Evolutionary conservation across 2,113 vertebrate species (phyloP).

Genomic region (Astatoreochromis straeleni): DNA sequence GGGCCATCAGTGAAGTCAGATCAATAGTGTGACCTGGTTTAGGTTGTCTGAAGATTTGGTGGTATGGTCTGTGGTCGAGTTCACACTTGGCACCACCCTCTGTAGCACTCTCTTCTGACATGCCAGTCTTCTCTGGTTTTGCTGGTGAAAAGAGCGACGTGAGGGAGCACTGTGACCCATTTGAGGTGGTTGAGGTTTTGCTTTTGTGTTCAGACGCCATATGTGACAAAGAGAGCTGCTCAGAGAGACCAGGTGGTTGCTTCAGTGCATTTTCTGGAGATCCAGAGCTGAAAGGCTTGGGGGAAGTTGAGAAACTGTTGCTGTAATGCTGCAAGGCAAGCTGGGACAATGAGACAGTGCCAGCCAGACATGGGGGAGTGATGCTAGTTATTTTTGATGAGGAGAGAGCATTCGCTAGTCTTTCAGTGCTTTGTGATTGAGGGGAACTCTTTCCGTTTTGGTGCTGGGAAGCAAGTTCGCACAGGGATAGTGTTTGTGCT

Average conservation of each 20-base stretch:
- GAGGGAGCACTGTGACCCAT: conserved; percentile 39
- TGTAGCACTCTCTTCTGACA: background rate
- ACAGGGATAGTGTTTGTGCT: conserved; percentile 13
- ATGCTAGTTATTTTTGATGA: background rate
- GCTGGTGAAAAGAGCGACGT: conserved; percentile 27
- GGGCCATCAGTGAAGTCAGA: conserved; percentile 77
- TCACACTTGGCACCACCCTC: conserved; percentile 31
- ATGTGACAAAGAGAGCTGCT: conserved; percentile 19
- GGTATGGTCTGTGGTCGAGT: conserved; percentile 46
- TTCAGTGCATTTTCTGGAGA: conserved; percentile 3
- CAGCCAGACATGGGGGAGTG: background rate
- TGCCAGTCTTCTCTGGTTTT: conserved; percentile 18
- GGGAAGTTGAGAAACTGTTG: conserved; percentile 45
- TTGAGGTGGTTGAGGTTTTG: conserved; percentile 53
- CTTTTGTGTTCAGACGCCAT: conserved; percentile 34
- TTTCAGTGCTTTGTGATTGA: conserved; percentile 22
- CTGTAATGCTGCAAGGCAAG: conserved; percentile 54
- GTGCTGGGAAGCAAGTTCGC: conserved; percentile 47
- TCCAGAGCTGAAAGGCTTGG: conserved; percentile 18
- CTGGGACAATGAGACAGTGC: conserved; percentile 23
- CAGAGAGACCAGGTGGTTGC: conserved; percentile 34
- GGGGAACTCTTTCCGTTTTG: conserved; percentile 2
- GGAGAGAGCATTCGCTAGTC: background rate
- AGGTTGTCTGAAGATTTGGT: background rate
- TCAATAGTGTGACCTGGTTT: conserved; percentile 67